Percentiles rank a stretch among this genome's conserved stretches.
phyloP scores from a whole-genome alignment of 2,797 vertebrate species.

The Macrochelys suwanniensis region DNA sequence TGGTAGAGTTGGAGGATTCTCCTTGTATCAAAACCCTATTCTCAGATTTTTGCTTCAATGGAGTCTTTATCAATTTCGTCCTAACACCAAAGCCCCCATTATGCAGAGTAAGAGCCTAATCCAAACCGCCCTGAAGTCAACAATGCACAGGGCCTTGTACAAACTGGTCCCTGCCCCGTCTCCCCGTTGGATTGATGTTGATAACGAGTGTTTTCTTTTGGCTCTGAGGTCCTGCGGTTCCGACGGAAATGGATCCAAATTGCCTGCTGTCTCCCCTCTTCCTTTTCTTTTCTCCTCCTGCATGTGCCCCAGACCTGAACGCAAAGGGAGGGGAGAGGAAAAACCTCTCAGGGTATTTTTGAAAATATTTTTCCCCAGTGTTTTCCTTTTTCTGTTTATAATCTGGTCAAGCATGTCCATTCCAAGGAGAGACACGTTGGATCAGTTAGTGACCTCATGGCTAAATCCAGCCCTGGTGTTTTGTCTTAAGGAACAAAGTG shows the following conservation, averaged over 20 bases:
- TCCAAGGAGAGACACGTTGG: conserved; percentile 9
- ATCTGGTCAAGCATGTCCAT: not conserved
- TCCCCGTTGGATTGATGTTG: not conserved
- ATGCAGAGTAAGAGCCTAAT: not conserved
- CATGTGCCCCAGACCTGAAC: not conserved
- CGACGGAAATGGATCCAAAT: not conserved
- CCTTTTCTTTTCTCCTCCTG: not conserved
- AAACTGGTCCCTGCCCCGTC: not conserved
- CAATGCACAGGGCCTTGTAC: not conserved
- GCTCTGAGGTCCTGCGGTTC: not conserved
- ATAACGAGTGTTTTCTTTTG: not conserved
- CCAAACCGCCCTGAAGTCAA: not conserved
- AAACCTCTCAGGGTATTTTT: not conserved
- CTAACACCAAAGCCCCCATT: no score
- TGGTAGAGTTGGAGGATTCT: not conserved
- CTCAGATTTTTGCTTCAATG: not conserved
- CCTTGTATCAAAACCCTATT: not conserved
- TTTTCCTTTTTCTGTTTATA: not conserved
- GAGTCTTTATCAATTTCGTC: not conserved
- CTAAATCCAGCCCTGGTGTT: not conserved
- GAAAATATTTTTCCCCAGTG: not conserved
- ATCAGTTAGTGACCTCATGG: conserved; percentile 21
- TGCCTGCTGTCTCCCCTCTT: not conserved
- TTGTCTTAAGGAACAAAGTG: conserved; percentile 12
- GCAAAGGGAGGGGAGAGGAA: not conserved